Base-by-base conservation (phyloP, 2,113 vertebrate genomes). In the Stomatorhinus ivindoensis region DNA sequence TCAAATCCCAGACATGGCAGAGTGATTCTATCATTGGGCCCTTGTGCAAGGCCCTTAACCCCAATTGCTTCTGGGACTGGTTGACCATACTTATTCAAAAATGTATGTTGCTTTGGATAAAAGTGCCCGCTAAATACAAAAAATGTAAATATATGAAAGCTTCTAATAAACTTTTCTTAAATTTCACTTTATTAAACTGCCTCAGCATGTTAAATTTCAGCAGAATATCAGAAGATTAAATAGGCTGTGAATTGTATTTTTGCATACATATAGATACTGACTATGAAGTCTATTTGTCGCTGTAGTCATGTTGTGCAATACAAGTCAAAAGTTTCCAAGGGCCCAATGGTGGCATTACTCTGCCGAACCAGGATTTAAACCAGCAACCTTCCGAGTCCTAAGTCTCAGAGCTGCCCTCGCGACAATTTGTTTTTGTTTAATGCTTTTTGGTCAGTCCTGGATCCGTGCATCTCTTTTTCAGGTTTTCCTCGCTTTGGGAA, bases 401-500 rank as follows among this genome's bases (percentile, higher is more conserved):
- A 31, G n/a, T 9, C n/a, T 11, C 61, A 69, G n/a, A 69, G n/a
- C n/a, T 69, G 61, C 27, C 61, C 27, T 27, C n/a, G 4, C 3
- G 31, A 31, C 27, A 65, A 11, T 27, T 69, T 27, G 3, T 31
- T 31, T 69, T 31, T 31, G 3, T 69, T 69, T 31, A 69, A 31
- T 31, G n/a, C 27, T 69, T 69, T 69, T 27, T 31, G n/a, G 27
- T 69, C 9, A 69, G 27, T 69, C 3, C 61, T 13, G 10, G 10
- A 69, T 69, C 61, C n/a, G 10, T 4, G n/a, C 8, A 69, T 69
- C 80, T 84, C 86, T 55, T 19, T n/a, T 91, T 87, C 92, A 99
- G 98, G 97, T 99, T 92, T 99, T 97, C 96, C 97, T 99, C 92
- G 96, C 95, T 93, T 97, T 96, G 0, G 97, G 98, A 87, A 95